Evolutionary conservation across 1,140 invertebrate genomes (phyloP), one percentile per base, ranked within the genome.

Genomic region (Hormaphis cornu): DNA sequence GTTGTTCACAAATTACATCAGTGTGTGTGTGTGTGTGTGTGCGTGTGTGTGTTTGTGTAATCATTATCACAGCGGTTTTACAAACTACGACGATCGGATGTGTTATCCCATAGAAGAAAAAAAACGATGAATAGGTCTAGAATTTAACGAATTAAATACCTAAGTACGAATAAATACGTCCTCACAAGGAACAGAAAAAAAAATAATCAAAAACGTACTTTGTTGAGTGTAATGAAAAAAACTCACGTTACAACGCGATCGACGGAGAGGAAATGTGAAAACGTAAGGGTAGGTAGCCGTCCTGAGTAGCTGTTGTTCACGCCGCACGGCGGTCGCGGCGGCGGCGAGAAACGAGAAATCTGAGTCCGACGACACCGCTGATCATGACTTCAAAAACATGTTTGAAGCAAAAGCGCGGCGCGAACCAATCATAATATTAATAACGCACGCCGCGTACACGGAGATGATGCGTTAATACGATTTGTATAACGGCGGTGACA

Each of bases 241-340:
- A 66, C 61, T 66, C 61, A 50, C 61, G 26, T 66, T 66, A 16
- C 16, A 50, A 35, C 16, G 20, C 44, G 28, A 50, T 66, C 28
- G 44, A 48, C 46, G 40, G 26, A 61, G 40, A 24, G 48, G 59
- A 63, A 20, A 28, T 24, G 33, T 22, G 35, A 40, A 50, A 66
- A 66, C 35, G 42, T 35, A 50, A 28, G 61, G 44, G 44, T 50
- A 66, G 44, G 44, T 50, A 66, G 61, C 30, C 30, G 46, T 66
- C 26, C 28, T 16, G 26, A 26, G 58, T 40, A 46, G 18, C 4
- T 12, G 42, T 63, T 66, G 61, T 66, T 66, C 50, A 66, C 44
- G 44, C 61, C 61, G 42, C 44, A 66, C 59, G 42, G 18, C 42
- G 16, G 37, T 44, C 58, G 40, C 26, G 24, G 24, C 40, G 40